Evolutionary conservation across 2,113 vertebrate species (phyloP).

Genomic region (Orcinus orca): DNA sequence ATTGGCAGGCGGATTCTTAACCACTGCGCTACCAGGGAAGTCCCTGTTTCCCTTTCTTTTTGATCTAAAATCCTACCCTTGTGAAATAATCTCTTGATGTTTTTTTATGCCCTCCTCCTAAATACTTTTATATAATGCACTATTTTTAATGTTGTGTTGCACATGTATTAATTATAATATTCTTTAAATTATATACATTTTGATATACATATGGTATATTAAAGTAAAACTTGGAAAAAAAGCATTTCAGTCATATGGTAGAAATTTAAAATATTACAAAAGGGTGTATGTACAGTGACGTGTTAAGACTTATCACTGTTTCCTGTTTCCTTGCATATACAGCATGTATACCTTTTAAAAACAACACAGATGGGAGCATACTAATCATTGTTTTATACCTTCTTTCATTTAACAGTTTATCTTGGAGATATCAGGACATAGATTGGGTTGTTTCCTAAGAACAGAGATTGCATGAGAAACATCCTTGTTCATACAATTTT

Average conservation of each 20-base stretch:
- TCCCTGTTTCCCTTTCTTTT: neutral
- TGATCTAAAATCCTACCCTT: neutral
- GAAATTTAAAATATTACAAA: neutral
- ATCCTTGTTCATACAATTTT: neutral
- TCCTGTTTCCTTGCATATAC: neutral
- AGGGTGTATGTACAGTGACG: neutral
- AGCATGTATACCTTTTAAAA: neutral
- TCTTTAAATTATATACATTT: neutral
- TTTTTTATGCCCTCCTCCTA: neutral
- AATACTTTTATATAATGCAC: neutral
- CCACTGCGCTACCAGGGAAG: no score
- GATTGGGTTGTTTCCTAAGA: neutral
- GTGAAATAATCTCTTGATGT: neutral
- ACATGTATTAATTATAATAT: neutral
- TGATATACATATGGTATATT: neutral
- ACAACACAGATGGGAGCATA: neutral
- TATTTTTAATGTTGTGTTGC: conserved; percentile 6
- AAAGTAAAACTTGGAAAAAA: neutral
- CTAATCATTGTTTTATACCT: neutral
- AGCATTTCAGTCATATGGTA: neutral
- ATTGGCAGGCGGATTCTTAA: no score
- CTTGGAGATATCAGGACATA: neutral
- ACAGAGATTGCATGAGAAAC: neutral
- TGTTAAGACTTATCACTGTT: neutral
- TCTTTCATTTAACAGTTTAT: neutral